Base-by-base conservation (phyloP, 2,113 vertebrate species). In the Scomber colias region DNA sequence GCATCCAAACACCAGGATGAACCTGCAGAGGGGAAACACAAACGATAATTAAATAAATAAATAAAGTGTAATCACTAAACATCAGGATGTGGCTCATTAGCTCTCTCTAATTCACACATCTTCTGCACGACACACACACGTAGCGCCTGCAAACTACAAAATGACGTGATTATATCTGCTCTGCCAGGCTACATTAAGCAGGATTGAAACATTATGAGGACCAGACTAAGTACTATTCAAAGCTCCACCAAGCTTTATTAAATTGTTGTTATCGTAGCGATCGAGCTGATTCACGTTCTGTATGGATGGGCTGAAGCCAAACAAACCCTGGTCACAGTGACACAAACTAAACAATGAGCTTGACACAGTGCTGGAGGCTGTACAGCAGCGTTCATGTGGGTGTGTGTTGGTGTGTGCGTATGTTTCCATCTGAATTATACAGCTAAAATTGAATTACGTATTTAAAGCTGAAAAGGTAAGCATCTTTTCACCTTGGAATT, bases 1-100 rank as follows among this genome's bases (percentile, higher is more conserved):
- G 95, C 98, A 99, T 95, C 97, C 97, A 94, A 99, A 99, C 88
- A 99, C 98, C 95, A 99, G 95, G 89, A 98, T 96, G 93, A 99
- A 99, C 92, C 98, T 99, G 96, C 62, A 95, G 94, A 93, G 59
- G 79, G 44, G 88, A 71, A 44, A 69, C n/a, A 44, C 46, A 68
- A 27, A 70, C 60, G 64, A 73, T 27, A 63, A 21, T 57, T 40
- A 40, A 40, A 40, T 40, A 40, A 8, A 40, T 59, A 35, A 49
- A 55, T 46, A n/a, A 54, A 3, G 64, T 63, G 15, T 15, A 64
- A 60, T 17, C 15, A 59, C 14, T 46, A 17, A 70, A 71, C 54
- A 53, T 46, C 15, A 61, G 4, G 61, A 24, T 88, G 48, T 24
- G 11, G 6, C 17, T 76, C 35, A 1, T 65, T 69, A 70, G 40